phyloP scores from a whole-genome alignment of 2,888 invertebrate genomes.

The Nomada ruficornis region DNA sequence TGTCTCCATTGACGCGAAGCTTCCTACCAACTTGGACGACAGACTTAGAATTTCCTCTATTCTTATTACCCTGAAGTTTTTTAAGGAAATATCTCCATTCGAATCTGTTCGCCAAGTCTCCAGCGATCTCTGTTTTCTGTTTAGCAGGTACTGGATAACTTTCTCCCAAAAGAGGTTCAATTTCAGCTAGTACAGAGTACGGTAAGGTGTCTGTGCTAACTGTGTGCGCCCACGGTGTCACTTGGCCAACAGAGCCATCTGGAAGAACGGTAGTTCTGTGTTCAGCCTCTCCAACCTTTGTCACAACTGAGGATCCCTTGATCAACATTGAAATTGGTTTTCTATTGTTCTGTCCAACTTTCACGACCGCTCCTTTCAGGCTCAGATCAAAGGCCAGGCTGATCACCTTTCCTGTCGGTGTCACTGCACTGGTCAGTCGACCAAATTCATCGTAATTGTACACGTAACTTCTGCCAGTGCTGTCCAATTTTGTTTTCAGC shows the following conservation, averaged over 20 bases:
- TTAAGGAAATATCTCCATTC: conserved; percentile 98
- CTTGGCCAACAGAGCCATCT: conserved; percentile 93
- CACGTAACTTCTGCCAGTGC: conserved; percentile 95
- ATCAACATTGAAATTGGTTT: conserved; percentile 94
- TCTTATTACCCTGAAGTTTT: conserved; percentile 87
- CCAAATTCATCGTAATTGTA: conserved; percentile 98
- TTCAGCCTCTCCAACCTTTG: conserved; percentile 92
- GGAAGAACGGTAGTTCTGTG: conserved; percentile 91
- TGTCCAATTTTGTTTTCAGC: conserved; percentile 94
- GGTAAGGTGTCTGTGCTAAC: conserved; percentile 96
- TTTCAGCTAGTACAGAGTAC: conserved; percentile 94
- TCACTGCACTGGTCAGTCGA: conserved; percentile 94
- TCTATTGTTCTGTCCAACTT: conserved; percentile 92
- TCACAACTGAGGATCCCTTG: conserved; percentile 93
- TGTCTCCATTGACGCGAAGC: conserved; percentile 95
- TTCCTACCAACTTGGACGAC: conserved; percentile 94
- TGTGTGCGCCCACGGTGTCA: conserved; percentile 94
- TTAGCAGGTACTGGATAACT: conserved; percentile 96
- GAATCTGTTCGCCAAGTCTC: conserved; percentile 95
- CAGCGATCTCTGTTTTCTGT: conserved; percentile 94
- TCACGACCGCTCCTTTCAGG: conserved; percentile 94
- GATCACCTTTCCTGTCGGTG: conserved; percentile 97
- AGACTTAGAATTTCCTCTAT: conserved; percentile 86
- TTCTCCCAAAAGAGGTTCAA: conserved; percentile 94
- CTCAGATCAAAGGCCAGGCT: conserved; percentile 95